A percentile compares a stretch with the other conserved stretches of the same genome.
Evolutionary conservation across 2,888 invertebrate genomes (phyloP).

Genomic region (Zaprionus bogoriensis): DNA sequence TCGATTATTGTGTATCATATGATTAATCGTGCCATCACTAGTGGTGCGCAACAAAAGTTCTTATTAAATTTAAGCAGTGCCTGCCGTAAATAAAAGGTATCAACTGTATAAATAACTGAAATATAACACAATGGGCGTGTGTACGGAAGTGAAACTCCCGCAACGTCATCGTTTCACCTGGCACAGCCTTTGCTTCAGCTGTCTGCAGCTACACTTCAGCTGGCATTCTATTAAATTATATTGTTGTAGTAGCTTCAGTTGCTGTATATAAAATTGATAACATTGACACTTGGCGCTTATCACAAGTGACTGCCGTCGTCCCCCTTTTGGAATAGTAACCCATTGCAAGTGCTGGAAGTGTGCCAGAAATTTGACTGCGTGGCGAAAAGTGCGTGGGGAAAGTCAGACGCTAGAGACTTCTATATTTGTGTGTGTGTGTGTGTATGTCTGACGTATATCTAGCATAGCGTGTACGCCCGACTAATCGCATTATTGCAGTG

Average conservation of each 20-base stretch:
- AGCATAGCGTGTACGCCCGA: constrained; percentile 25
- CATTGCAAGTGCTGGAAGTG: constrained; percentile 8
- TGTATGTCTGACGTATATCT: not conserved
- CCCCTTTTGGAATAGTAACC: constrained; percentile 17
- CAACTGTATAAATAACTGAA: constrained; percentile 21
- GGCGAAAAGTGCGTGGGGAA: constrained; percentile 42
- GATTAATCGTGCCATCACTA: no score
- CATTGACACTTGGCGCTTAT: constrained; percentile 43
- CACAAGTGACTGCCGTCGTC: constrained; percentile 14
- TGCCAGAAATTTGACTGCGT: constrained; percentile 58
- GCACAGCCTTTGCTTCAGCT: not conserved
- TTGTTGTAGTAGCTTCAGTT: constrained; percentile 5
- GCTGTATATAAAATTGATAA: constrained; percentile 58
- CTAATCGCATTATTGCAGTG: not conserved
- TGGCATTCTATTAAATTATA: constrained; percentile 14
- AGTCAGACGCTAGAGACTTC: constrained; percentile 2
- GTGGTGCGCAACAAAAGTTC: constrained; percentile 29
- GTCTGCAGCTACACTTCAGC: constrained; percentile 13
- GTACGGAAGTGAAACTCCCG: constrained; percentile 16
- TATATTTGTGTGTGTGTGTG: constrained; percentile 1
- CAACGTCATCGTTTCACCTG: not conserved
- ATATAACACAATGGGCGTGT: not conserved
- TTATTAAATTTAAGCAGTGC: constrained; percentile 4
- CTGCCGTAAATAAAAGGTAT: constrained; percentile 25
- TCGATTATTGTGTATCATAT: no score